Conservation (phyloP, 2,113 vertebrate genomes). For the Dipodomys spectabilis region DNA sequence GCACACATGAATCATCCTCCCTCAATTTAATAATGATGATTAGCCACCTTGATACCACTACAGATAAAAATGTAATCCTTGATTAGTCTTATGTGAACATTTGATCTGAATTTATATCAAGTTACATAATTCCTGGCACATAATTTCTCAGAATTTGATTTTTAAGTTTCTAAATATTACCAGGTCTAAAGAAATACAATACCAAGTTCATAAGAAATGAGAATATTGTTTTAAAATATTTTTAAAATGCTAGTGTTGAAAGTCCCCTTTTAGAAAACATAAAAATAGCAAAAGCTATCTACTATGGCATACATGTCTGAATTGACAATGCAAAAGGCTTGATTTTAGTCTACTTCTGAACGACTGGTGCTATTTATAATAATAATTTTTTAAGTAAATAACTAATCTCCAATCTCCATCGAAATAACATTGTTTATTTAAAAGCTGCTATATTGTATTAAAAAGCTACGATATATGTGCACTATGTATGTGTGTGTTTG, state of each 20-base stretch:
- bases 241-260: constrained; percentile 47
- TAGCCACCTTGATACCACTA: constrained; percentile 66
- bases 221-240: constrained; percentile 50
- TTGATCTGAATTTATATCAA: constrained; percentile 42
- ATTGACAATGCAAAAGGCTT: background rate
- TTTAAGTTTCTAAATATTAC: background rate
- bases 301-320: background rate
- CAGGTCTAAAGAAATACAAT: constrained; percentile 5
- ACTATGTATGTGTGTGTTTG: too few species aligned
- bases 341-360: constrained; percentile 54
- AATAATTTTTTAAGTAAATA: constrained; percentile 46
- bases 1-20: constrained; percentile 62
- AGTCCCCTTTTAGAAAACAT: constrained; percentile 37
- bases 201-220: constrained; percentile 41
- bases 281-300: constrained; percentile 60
- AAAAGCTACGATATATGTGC: background rate
- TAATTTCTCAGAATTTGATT: constrained; percentile 53
- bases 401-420: background rate
- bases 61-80: constrained; percentile 47
- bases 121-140: background rate
- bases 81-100: constrained; percentile 35
- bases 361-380: constrained; percentile 16
- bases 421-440: background rate
- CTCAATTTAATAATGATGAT: constrained; percentile 70
- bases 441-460: background rate